phyloP scores from a whole-genome alignment of 2,888 invertebrate species.

The Lumbricus terrestris region DNA sequence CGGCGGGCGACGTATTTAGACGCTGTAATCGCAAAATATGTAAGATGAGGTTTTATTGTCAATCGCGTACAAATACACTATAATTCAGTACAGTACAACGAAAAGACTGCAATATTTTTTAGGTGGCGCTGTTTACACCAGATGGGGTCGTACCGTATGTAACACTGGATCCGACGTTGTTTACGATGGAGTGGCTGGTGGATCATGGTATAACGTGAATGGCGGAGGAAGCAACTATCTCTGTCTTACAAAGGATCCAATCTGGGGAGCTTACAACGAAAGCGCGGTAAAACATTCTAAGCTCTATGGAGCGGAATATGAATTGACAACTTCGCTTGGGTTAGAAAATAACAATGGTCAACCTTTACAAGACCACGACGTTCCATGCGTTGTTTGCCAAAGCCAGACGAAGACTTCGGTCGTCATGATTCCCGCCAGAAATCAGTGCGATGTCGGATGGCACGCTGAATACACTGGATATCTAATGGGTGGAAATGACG shows the following conservation, averaged over 20 bases:
- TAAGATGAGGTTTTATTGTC: no score
- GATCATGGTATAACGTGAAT: neutral
- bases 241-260: slow-evolving; percentile 34
- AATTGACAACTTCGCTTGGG: neutral
- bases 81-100: no score
- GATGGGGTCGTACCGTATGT: slow-evolving; percentile 1
- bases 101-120: neutral
- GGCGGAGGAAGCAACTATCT: slow-evolving; percentile 33
- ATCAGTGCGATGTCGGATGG: neutral
- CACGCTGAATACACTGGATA: slow-evolving; percentile 16
- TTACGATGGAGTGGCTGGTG: slow-evolving; percentile 7
- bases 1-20: no score
- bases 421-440: slow-evolving; percentile 5
- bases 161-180: neutral
- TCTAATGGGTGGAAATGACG: slow-evolving; percentile 31
- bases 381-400: slow-evolving; percentile 38
- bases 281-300: neutral
- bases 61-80: no score
- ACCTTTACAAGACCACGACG: slow-evolving; percentile 28
- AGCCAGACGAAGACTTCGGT: neutral
- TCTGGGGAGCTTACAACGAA: slow-evolving; percentile 18
- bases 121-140: neutral
- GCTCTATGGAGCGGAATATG: slow-evolving; percentile 35
- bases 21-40: no score
- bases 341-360: slow-evolving; percentile 7